Conservation (phyloP, 2,113 vertebrate genomes). For the Xenopus laevis region DNA sequence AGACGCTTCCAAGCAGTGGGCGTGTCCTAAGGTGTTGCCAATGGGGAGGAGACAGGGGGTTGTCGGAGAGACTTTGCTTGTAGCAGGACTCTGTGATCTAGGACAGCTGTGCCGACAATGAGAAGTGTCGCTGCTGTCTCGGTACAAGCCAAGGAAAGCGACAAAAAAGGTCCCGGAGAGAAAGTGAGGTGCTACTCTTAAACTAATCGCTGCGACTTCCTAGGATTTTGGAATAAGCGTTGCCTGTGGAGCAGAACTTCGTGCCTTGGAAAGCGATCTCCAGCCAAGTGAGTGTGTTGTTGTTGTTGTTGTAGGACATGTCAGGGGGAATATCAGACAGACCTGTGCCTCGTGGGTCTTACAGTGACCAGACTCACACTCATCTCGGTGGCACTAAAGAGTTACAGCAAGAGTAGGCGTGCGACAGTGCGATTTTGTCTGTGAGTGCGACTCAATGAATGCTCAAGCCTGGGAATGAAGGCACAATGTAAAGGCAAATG, state of each 20-base stretch:
- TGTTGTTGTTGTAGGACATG: too few species aligned
- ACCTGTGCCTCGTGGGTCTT: too few species aligned
- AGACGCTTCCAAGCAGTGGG: background rate
- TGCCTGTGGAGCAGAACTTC: background rate
- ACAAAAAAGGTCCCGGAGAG: background rate
- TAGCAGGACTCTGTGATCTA: background rate
- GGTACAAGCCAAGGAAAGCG: too few species aligned
- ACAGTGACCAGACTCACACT: too few species aligned
- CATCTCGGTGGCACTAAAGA: too few species aligned
- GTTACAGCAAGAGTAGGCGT: too few species aligned
- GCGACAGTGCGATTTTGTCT: too few species aligned
- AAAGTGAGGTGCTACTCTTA: background rate
- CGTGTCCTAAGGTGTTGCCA: background rate
- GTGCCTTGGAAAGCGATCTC: background rate
- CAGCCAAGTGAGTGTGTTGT: slow-evolving; percentile 4
- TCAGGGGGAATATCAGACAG: too few species aligned
- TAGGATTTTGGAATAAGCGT: background rate
- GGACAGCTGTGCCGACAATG: background rate
- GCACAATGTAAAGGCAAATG: too few species aligned
- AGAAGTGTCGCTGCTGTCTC: background rate
- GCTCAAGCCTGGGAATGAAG: too few species aligned
- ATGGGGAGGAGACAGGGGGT: slow-evolving; percentile 27
- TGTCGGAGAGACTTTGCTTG: slow-evolving; percentile 2
- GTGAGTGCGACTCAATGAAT: too few species aligned
- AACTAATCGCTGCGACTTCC: background rate